Evolutionary conservation across 2,797 vertebrate genomes (phyloP).

Genomic region (Oophaga sylvatica): DNA sequence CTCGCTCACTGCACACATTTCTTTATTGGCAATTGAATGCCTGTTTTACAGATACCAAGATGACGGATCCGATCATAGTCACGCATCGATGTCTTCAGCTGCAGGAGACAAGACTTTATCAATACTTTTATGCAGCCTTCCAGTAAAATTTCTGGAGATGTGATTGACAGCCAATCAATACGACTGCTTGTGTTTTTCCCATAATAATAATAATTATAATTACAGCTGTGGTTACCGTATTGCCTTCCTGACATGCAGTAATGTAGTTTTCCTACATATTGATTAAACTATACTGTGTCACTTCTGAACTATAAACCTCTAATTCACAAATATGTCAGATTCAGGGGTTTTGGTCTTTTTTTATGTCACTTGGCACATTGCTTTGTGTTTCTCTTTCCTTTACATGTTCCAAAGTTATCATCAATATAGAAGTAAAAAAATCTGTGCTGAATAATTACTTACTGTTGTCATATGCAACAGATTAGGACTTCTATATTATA

Average conservation of each 20-base stretch:
- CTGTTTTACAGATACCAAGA: conserved; percentile 11
- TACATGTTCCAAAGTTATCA: too few species aligned
- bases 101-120: neutral
- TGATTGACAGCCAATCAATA: conserved; percentile 14
- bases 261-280: conserved; percentile 1
- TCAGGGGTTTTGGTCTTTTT: too few species aligned
- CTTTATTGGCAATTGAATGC: conserved; percentile 27
- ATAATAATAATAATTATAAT: conserved; percentile 12
- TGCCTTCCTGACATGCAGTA: neutral
- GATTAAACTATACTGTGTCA: neutral
- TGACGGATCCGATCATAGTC: conserved; percentile 5
- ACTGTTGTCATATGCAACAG: too few species aligned
- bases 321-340: too few species aligned
- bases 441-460: too few species aligned
- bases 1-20: conserved; percentile 11
- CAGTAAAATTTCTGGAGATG: neutral
- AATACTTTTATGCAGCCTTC: conserved; percentile 2
- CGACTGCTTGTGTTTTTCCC: neutral
- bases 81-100: conserved; percentile 7
- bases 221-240: neutral
- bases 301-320: too few species aligned
- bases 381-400: too few species aligned
- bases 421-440: too few species aligned
- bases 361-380: too few species aligned
- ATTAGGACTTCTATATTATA: too few species aligned